phyloP scores from a whole-genome alignment of 2,797 vertebrate genomes.

The Erethizon dorsatum region DNA sequence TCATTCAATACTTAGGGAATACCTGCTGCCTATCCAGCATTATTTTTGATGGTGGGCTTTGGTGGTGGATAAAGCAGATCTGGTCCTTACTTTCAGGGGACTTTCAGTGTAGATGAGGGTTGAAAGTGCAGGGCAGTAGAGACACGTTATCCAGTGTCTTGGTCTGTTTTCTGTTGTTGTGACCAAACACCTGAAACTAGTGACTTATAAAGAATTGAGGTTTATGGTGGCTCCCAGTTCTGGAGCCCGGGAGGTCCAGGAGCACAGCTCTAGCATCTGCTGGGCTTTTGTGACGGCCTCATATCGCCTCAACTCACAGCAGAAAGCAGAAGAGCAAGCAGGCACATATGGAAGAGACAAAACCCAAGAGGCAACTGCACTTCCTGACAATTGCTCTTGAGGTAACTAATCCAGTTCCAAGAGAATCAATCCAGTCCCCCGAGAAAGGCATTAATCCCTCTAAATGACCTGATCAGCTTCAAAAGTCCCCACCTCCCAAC shows the following conservation, averaged over 20 bases:
- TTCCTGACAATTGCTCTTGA: background rate
- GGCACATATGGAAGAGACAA: background rate
- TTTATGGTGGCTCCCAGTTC: background rate
- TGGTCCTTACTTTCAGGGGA: background rate
- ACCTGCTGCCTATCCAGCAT: background rate
- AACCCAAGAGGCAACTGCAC: background rate
- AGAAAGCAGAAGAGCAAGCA: background rate
- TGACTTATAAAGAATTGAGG: background rate
- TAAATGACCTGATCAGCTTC: background rate
- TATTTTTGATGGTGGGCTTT: background rate
- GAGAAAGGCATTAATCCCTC: background rate
- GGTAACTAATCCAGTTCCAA: background rate
- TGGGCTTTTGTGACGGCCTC: background rate
- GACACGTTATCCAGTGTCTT: background rate
- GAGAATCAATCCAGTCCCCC: background rate
- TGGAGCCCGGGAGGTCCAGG: background rate
- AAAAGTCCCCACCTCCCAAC: background rate
- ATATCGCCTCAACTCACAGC: too few relatives aligned
- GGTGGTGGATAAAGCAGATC: fast-evolving
- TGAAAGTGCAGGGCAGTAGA: fast-evolving
- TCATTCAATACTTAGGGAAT: background rate
- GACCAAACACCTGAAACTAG: background rate
- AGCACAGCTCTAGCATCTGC: background rate
- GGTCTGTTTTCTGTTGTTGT: background rate
- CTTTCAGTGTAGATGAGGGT: background rate